Percentiles rank a stretch among this genome's conserved stretches.
These are phyloP conservation scores for Sarcoramphus papa DNA, from an alignment of 2,797 vertebrate genomes.

Conservation along the genomic window DNA sequence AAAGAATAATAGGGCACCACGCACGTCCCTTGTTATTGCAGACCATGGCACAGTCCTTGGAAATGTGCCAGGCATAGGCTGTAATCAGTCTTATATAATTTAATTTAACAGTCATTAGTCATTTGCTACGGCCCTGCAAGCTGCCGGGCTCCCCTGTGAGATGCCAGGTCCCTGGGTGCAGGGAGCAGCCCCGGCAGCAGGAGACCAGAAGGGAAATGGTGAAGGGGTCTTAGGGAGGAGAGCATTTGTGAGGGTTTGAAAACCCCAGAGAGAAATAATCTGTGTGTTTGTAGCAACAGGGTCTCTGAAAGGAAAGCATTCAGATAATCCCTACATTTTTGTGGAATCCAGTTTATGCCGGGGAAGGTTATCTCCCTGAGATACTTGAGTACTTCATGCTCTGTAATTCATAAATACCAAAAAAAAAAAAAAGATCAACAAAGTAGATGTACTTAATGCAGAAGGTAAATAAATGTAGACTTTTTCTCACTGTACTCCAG, in stretches of 20 bases:
- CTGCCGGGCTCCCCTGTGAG: neutral
- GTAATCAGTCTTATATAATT: neutral
- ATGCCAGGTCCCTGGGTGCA: neutral
- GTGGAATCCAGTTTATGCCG: neutral
- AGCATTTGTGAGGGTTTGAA: neutral
- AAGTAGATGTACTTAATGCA: neutral
- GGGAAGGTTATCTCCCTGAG: neutral
- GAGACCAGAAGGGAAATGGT: neutral
- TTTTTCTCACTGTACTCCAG: neutral
- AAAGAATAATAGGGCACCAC: neutral
- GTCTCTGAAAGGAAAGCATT: neutral
- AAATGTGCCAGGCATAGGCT: constrained; percentile 12
- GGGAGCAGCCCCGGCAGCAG: neutral
- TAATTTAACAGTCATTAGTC: constrained; percentile 38
- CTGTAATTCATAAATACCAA: neutral
- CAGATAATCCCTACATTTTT: neutral
- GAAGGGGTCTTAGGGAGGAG: neutral
- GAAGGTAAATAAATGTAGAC: neutral
- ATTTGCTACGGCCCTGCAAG: neutral
- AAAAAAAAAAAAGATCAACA: neutral
- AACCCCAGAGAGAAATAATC: neutral
- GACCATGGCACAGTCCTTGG: neutral
- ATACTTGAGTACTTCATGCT: neutral
- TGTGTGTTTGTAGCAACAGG: neutral
- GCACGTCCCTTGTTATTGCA: neutral